Base-by-base conservation (phyloP, 2,797 vertebrate genomes). In the Cottoperca gobio region DNA sequence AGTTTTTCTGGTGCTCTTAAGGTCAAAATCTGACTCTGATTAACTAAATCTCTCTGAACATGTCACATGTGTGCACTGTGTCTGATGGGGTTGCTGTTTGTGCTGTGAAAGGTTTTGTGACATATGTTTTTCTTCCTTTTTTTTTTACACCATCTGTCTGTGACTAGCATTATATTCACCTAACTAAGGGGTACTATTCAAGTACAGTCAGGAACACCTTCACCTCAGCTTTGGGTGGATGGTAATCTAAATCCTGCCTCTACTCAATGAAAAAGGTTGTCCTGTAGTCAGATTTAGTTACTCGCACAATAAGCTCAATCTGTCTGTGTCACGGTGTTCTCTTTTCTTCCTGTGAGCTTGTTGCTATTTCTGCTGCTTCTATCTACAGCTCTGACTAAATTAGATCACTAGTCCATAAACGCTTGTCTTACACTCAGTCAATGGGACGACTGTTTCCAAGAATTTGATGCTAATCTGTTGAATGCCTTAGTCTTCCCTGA, bases 351-450 rank as follows among this genome's bases (percentile, higher is more conserved):
- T 52, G 37, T 69, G 50, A 68, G 57, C 72, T 43, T 39, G 46
- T 49, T 65, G 46, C 68, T 85, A 42, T 75, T 76, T 67, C 14
- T 23, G 64, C 45, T 65, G 24, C 66, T 77, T 72, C 65, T 79
- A 59, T 79, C 69, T 58, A 23, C 24, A 59, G 74, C 71, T 67
- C 62, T 13, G 77, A 81, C 76, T n/a, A 26, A 92, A 87, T 89
- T 86, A 87, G 89, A 92, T 84, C 82, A 80, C 68, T 65, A 49
- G 82, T 81, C 50, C 73, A 75, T 58, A 62, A 48, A 60, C 40
- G 13, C 59, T 55, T 9, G 50, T 37, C 57, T 35, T 49, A 3
- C 78, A 79, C 78, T 80, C 50, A 49, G 74, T 70, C 61, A 76
- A 46, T 62, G 8, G 2, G 28, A 54, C 13, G 3, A 53, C 53